phyloP scores from a whole-genome alignment of 2,888 invertebrate genomes.

The Malachius bipustulatus region DNA sequence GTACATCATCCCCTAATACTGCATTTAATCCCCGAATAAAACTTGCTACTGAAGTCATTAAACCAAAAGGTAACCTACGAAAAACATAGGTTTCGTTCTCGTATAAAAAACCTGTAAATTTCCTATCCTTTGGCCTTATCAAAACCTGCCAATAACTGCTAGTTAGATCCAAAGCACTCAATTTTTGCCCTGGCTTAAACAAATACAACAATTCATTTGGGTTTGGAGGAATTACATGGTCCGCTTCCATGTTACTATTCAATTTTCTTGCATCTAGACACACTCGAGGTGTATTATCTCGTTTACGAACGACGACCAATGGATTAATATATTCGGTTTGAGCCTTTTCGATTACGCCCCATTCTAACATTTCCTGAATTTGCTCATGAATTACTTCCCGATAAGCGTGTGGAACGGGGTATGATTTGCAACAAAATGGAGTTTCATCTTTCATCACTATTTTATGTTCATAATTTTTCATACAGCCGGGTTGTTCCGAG shows the following conservation, averaged over 20 bases:
- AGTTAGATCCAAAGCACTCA: slow-evolving; percentile 7
- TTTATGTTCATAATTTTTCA: slow-evolving; percentile 2
- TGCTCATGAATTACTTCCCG: slow-evolving; percentile 2
- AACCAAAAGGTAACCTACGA: slow-evolving; percentile 8
- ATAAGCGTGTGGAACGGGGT: slow-evolving; percentile 4
- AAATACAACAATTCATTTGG: slow-evolving; percentile 4
- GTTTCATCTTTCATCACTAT: not conserved
- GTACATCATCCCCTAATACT: slow-evolving; percentile 7
- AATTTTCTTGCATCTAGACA: slow-evolving; percentile 5
- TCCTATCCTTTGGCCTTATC: slow-evolving; percentile 4
- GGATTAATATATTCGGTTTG: slow-evolving; percentile 5
- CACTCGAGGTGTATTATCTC: slow-evolving; percentile 3
- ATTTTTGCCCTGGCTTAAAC: not conserved
- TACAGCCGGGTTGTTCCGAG: slow-evolving; percentile 4
- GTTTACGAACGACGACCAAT: slow-evolving; percentile 1
- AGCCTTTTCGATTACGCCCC: not conserved
- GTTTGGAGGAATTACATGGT: slow-evolving; percentile 4
- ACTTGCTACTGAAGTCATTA: slow-evolving; percentile 7
- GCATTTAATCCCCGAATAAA: slow-evolving; percentile 7
- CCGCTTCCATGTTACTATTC: not conserved
- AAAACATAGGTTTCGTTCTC: slow-evolving; percentile 6
- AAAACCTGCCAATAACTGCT: slow-evolving; percentile 8
- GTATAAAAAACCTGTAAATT: slow-evolving; percentile 7
- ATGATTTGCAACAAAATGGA: not conserved
- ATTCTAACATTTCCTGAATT: slow-evolving; percentile 4